A percentile compares a stretch with the other conserved stretches of the same genome.
Evolutionary conservation across 2,113 vertebrate species (phyloP).

Genomic region (Mystacornis crossleyi): DNA sequence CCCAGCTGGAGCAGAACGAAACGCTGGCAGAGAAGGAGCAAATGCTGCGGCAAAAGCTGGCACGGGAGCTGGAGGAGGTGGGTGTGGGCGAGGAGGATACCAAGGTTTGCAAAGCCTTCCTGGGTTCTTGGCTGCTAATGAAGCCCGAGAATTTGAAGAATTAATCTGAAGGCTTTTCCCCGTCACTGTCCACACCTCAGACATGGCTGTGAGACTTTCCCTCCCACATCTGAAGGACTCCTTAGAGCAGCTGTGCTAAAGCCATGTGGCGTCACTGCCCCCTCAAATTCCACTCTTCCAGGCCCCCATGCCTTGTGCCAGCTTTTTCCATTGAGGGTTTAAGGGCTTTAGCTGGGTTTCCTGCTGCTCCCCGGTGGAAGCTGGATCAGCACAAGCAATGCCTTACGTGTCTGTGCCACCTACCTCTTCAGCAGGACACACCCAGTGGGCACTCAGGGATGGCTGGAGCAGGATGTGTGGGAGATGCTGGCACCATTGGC

Average conservation of each 20-base stretch:
- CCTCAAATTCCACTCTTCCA: neutral
- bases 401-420: accelerated
- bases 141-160: neutral
- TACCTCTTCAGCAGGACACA: neutral
- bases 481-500: accelerated
- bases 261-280: neutral
- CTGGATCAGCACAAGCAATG: neutral
- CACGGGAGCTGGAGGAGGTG: conserved; percentile 84
- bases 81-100: accelerated
- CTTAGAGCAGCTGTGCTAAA: neutral
- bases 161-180: neutral
- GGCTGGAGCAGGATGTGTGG: neutral
- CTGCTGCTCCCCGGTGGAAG: neutral
- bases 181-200: neutral
- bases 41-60: conserved; percentile 76
- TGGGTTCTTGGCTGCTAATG: neutral
- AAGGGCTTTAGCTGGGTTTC: neutral
- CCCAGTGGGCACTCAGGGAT: accelerated
- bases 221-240: neutral
- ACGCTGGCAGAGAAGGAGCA: conserved; percentile 76
- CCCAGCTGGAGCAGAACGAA: conserved; percentile 76
- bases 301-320: neutral
- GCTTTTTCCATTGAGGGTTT: neutral
- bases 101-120: neutral
- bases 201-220: accelerated